Evolutionary conservation across 1,140 invertebrate genomes (phyloP), one percentile per base, ranked within the genome.

Genomic region (Cepaea nemoralis): DNA sequence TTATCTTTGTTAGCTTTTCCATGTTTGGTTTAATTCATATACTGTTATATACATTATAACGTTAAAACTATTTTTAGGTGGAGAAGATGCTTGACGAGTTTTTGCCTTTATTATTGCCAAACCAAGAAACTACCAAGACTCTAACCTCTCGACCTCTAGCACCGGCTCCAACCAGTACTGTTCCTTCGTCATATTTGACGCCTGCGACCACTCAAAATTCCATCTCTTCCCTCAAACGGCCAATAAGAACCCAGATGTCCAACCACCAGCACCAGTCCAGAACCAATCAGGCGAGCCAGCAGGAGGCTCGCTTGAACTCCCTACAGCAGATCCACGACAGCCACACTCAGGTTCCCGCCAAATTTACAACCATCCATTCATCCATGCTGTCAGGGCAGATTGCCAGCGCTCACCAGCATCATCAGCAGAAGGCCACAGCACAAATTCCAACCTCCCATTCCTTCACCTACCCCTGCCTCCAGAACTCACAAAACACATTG

Each of bases 81-180:
- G 83, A 83, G 35, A 80, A 79, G 45, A 81, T 77, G 35, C 45
- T 83, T 50, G 83, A 83, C 27, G 80, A 80, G 45, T 74, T 83
- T 22, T 70, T 83, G 19, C 80, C 70, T 40, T 48, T 81, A 6
- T 45, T 83, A 67, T 70, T 83, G 50, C 76, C 74, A 73, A 59
- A 50, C 0, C 59, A 78, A 22, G 77, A 78, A 31, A 40, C 22
- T 22, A 71, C 42, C 45, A 80, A 71, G 27, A 22, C 66, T 55
- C 40, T 55, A 16, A 35, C 27, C 2, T 79, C 77, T 27, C 35
- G 48, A 22, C 63, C 66, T 27, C 42, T 79, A 39, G 77, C 39
- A 8, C 77, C 77, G 24, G 40, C 77, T 19, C 66, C 77, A n/a
- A 69, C 31, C 6, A 42, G 12, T 33, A 16, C 59, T 24, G 50